These are phyloP conservation scores for Camponotus fellah DNA, from an alignment of 2,888 invertebrate species.

Conservation along the genomic window DNA sequence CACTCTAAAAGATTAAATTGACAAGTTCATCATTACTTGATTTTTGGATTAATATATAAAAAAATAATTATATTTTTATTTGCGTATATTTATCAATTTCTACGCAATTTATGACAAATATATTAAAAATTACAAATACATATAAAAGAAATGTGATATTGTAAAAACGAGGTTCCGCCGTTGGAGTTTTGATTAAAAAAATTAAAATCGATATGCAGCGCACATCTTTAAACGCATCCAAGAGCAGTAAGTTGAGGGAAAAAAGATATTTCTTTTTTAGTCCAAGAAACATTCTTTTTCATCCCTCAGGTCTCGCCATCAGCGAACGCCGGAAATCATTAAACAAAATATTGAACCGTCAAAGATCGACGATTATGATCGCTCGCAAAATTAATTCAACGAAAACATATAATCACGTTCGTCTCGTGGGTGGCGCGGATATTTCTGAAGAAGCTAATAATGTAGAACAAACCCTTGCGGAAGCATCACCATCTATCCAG, in stretches of 20 bases:
- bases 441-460: background rate
- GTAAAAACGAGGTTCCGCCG: background rate
- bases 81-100: background rate
- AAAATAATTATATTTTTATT: slow-evolving; percentile 10
- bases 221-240: slow-evolving; percentile 44
- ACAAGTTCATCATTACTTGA: background rate
- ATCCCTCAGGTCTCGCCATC: slow-evolving; percentile 25
- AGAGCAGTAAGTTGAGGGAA: slow-evolving; percentile 25
- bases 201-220: slow-evolving; percentile 59
- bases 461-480: background rate
- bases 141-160: background rate
- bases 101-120: background rate
- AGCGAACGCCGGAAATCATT: slow-evolving; percentile 45
- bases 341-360: slow-evolving; percentile 39
- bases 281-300: background rate
- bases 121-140: background rate
- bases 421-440: slow-evolving; percentile 71
- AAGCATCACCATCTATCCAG: background rate
- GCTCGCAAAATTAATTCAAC: slow-evolving; percentile 33
- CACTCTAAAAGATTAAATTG: slow-evolving; percentile 4
- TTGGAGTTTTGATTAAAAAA: background rate
- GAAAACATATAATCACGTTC: slow-evolving; percentile 35
- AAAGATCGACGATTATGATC: slow-evolving; percentile 36
- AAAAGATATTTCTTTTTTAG: slow-evolving; percentile 1
- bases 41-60: background rate